These are phyloP conservation scores for Chaenocephalus aceratus DNA, from an alignment of 2,113 vertebrate genomes.

Conservation along the genomic window DNA sequence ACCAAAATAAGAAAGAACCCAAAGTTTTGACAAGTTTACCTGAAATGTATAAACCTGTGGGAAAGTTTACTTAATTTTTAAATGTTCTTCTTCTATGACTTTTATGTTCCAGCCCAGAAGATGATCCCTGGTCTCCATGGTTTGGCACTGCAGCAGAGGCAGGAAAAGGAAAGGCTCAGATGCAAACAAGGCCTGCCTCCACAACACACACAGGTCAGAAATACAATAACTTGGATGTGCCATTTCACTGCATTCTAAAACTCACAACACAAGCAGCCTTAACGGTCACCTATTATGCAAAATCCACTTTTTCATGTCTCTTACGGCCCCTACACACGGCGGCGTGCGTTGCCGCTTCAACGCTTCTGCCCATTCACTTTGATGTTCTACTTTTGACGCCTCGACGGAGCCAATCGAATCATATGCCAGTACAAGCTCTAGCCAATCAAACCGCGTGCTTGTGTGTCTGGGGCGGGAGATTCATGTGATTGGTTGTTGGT, in stretches of 20 bases:
- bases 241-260: neutral
- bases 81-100: slow-evolving; percentile 26
- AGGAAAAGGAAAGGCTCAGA: slow-evolving; percentile 92
- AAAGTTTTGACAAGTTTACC: slow-evolving; percentile 34
- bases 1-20: slow-evolving; percentile 49
- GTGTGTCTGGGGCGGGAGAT: too few relatives aligned
- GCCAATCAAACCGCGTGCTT: too few relatives aligned
- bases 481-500: too few relatives aligned
- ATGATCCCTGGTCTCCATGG: slow-evolving; percentile 88
- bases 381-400: too few relatives aligned
- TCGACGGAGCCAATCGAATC: too few relatives aligned
- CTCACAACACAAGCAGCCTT: neutral
- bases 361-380: too few relatives aligned
- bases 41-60: slow-evolving; percentile 19
- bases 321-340: too few relatives aligned
- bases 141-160: slow-evolving; percentile 90
- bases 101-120: slow-evolving; percentile 84
- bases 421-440: too few relatives aligned
- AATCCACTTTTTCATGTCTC: too few relatives aligned
- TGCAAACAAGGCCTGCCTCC: slow-evolving; percentile 92
- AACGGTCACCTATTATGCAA: too few relatives aligned
- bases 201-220: slow-evolving; percentile 90
- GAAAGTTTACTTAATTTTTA: slow-evolving; percentile 15
- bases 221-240: slow-evolving; percentile 31
- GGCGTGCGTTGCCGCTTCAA: too few relatives aligned